Base-by-base conservation (phyloP, 2,888 invertebrate species). In the Netelia melanura region DNA sequence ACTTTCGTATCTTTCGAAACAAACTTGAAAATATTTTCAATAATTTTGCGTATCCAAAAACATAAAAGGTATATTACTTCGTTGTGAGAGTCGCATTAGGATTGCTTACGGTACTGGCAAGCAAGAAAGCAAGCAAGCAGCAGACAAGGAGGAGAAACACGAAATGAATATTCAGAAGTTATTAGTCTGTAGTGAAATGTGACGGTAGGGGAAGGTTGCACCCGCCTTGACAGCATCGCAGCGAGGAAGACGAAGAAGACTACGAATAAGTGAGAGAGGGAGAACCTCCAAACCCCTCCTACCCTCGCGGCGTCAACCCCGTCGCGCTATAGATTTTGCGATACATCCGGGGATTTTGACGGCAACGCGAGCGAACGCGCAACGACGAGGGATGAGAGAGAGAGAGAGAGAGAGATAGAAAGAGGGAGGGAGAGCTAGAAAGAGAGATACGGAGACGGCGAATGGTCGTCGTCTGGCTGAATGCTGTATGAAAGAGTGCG, bases 121-220 rank as follows among this genome's bases (percentile, higher is more conserved):
- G 79, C 83, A 76, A 84, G 83, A 79, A 83, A 44, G 71, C 76
- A 17, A 65, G 67, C 67, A 44, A 64, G 75, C 89, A 91, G 91
- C 91, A 92, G 92, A 91, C 92, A 92, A 92, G 92, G 92, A 92
- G 92, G 92, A 93, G 93, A 92, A 93, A 93, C 93, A 92, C 92
- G 93, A 93, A 93, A 93, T 93, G 93, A 93, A 93, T 93, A 93
- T 93, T 93, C 93, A 93, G 92, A 93, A 93, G 93, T 93, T 93
- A 93, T 93, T 93, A 93, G 93, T 93, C 93, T 93, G 92, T 91
- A 93, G 93, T 93, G 93, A 93, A 93, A 93, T 93, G 93, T 93
- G 93, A 93, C 93, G 92, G 91, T 91, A 82, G 86, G 83, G 87
- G 79, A 74, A 74, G 72, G 77, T 91, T 90, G 92, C 92, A 91